A percentile compares a stretch with the other conserved stretches of the same genome.
These are phyloP conservation scores for Clinocottus analis DNA, from an alignment of 2,113 vertebrate genomes.

Conservation along the genomic window DNA sequence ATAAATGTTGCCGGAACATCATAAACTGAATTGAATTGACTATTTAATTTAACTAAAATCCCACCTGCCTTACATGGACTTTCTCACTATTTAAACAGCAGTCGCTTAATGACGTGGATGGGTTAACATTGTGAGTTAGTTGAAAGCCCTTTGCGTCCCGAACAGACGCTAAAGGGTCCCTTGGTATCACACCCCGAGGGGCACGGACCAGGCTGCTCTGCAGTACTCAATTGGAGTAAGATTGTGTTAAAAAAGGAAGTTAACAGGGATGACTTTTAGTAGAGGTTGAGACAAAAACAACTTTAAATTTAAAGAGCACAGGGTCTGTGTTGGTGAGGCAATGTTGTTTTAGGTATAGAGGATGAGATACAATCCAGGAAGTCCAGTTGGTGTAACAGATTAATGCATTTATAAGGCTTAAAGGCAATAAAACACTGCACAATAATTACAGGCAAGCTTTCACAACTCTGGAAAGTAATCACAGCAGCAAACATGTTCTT, in stretches of 20 bases:
- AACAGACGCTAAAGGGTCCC: neutral
- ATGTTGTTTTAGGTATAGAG: neutral
- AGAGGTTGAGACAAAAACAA: neutral
- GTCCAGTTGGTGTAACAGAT: slow-evolving; percentile 19
- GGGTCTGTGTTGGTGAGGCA: neutral
- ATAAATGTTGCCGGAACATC: neutral
- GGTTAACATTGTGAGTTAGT: neutral
- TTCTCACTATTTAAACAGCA: too few relatives aligned
- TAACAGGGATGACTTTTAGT: neutral
- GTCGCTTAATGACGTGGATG: neutral
- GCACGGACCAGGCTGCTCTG: neutral
- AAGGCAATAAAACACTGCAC: slow-evolving; percentile 15
- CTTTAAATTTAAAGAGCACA: neutral
- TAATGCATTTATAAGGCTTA: slow-evolving; percentile 3
- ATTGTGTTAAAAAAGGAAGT: neutral
- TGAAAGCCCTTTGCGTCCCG: neutral
- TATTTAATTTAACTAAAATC: too few relatives aligned
- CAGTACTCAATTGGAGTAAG: neutral
- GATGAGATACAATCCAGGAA: slow-evolving; percentile 4
- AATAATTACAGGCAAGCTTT: neutral
- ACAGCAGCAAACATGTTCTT: neutral
- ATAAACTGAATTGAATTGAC: too few relatives aligned
- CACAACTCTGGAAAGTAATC: neutral
- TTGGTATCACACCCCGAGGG: neutral
- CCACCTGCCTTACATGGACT: too few relatives aligned